Conservation (phyloP, 2,888 invertebrate genomes). For the Phrixothrix hirtus region DNA sequence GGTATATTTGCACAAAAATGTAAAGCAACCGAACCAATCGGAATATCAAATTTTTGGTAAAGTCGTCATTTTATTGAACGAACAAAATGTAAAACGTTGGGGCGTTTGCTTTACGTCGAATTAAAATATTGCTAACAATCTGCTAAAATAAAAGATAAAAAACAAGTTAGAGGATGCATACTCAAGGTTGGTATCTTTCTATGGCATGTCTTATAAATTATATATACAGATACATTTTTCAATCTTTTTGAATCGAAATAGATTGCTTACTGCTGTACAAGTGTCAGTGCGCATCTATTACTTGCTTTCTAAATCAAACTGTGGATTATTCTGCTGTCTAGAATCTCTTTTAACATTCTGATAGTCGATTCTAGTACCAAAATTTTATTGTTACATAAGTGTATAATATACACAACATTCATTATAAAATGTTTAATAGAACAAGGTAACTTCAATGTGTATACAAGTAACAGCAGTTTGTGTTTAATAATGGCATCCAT, state of each 20-base stretch:
- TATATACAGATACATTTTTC: conserved; percentile 20
- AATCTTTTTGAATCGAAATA: conserved; percentile 13
- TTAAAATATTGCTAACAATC: no score
- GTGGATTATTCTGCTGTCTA: conserved; percentile 30
- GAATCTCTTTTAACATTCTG: conserved; percentile 28
- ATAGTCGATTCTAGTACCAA: conserved; percentile 26
- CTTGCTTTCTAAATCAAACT: conserved; percentile 12
- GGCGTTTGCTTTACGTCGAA: no score
- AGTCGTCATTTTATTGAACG: no score
- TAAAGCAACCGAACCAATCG: no score
- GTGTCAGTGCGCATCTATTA: conserved; percentile 20
- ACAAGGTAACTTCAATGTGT: conserved; percentile 28
- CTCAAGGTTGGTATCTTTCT: conserved; percentile 17
- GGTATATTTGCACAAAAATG: no score
- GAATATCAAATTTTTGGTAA: no score
- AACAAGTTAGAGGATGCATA: conserved; percentile 17
- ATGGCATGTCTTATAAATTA: conserved; percentile 18
- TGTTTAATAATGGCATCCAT: conserved; percentile 26
- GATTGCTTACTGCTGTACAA: conserved; percentile 15
- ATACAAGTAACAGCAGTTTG: conserved; percentile 32
- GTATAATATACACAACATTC: conserved; percentile 32
- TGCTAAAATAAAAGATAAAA: conserved; percentile 5
- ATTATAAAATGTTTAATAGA: conserved; percentile 32
- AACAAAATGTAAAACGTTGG: no score
- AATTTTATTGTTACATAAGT: conserved; percentile 26